These are phyloP conservation scores for Tribolium madens DNA, from an alignment of 1,140 invertebrate species.

Conservation along the genomic window DNA sequence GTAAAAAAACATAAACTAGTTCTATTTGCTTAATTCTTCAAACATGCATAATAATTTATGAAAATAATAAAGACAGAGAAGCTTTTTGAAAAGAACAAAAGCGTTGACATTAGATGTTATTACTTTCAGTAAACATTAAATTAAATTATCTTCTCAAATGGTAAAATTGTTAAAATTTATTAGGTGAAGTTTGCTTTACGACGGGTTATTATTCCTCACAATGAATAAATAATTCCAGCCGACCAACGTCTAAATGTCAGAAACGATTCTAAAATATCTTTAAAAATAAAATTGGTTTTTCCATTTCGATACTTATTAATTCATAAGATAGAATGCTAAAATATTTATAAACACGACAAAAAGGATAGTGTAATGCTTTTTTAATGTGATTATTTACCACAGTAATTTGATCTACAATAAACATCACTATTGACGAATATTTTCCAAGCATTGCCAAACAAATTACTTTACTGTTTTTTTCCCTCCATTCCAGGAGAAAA, in stretches of 20 bases:
- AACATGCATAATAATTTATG: too few relatives aligned
- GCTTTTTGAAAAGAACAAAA: not conserved
- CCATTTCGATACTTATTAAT: conserved; percentile 16
- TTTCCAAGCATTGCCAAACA: too few relatives aligned
- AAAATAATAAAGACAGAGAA: too few relatives aligned
- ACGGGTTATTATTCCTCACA: not conserved
- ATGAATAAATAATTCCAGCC: not conserved
- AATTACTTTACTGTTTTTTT: not conserved
- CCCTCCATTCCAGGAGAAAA: not conserved
- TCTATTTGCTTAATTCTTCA: too few relatives aligned
- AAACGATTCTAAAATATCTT: conserved; percentile 4
- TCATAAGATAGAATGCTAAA: not conserved
- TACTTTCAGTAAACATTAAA: not conserved
- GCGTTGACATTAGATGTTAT: not conserved
- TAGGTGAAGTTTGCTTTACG: not conserved
- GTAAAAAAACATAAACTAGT: too few relatives aligned
- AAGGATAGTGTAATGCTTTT: conserved; percentile 27
- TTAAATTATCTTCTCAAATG: not conserved
- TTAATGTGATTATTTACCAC: conserved; percentile 3
- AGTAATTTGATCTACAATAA: conserved; percentile 5
- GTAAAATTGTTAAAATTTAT: not conserved
- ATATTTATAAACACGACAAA: not conserved
- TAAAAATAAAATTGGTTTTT: conserved; percentile 11
- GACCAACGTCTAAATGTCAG: conserved; percentile 7
- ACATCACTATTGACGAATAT: not conserved